Conservation (phyloP, 2,797 vertebrate genomes). For the Vireo griseus region DNA sequence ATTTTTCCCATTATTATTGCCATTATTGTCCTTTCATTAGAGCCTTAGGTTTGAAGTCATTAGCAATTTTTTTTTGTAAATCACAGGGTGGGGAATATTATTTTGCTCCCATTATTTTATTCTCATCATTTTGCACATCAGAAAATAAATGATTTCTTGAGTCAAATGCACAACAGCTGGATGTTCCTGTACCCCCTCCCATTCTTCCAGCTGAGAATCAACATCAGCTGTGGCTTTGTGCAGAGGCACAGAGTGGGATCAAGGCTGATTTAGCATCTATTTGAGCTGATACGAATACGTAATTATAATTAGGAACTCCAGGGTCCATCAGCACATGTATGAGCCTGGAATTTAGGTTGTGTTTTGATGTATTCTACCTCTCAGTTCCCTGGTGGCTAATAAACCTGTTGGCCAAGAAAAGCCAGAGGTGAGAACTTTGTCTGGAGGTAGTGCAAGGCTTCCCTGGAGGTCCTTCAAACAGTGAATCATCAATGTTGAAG, state of each 20-base stretch:
- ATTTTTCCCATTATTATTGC: slow-evolving; percentile 15
- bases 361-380: slow-evolving; percentile 31
- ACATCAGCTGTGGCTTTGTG: slow-evolving; percentile 28
- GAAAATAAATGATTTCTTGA: neutral
- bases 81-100: slow-evolving; percentile 2
- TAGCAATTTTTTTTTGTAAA: neutral
- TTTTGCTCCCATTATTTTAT: slow-evolving; percentile 14
- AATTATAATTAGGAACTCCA: slow-evolving; percentile 34
- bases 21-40: neutral
- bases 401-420: slow-evolving; percentile 57
- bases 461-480: slow-evolving; percentile 60
- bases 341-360: slow-evolving; percentile 1
- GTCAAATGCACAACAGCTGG: slow-evolving; percentile 38
- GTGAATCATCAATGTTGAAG: slow-evolving; percentile 58
- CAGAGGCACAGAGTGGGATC: neutral
- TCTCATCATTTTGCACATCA: neutral
- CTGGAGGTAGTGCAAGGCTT: slow-evolving; percentile 47
- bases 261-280: neutral
- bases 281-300: slow-evolving; percentile 38
- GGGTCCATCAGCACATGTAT: slow-evolving; percentile 13
- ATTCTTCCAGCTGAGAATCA: neutral
- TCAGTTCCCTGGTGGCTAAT: slow-evolving; percentile 9
- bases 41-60: neutral
- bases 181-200: slow-evolving; percentile 7
- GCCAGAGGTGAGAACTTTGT: slow-evolving; percentile 60